These are phyloP conservation scores for Serilophus lunatus DNA, from an alignment of 2,113 vertebrate genomes.

Conservation along the genomic window DNA sequence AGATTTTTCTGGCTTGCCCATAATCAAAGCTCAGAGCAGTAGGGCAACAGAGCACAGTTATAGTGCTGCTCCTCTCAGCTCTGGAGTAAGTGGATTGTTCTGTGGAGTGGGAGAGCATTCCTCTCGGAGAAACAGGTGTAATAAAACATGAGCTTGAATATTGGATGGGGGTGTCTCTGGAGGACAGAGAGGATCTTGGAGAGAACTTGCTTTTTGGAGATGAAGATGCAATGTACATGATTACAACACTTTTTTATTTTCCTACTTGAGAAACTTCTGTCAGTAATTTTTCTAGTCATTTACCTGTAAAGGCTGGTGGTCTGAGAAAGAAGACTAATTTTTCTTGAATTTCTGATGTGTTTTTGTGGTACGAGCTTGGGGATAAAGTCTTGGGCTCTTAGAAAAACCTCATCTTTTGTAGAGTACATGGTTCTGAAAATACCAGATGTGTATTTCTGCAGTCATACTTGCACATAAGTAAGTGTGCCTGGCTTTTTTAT, in stretches of 20 bases:
- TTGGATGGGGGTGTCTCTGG: neutral
- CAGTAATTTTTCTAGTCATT: neutral
- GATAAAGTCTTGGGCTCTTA: neutral
- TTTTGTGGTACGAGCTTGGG: neutral
- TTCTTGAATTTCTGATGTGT: neutral
- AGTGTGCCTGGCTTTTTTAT: neutral
- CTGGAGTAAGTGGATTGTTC: neutral
- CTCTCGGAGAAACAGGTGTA: neutral
- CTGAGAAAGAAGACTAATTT: accelerated
- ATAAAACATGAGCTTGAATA: neutral
- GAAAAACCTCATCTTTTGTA: neutral
- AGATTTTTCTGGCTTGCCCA: neutral
- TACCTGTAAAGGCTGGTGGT: neutral
- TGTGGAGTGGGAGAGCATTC: neutral
- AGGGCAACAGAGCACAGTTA: neutral
- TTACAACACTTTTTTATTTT: neutral
- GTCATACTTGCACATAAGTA: neutral
- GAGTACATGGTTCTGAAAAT: neutral
- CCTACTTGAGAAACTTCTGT: neutral
- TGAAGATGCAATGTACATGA: neutral
- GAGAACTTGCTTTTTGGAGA: neutral
- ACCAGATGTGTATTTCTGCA: neutral
- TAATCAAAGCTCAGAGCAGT: neutral
- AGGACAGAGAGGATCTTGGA: neutral
- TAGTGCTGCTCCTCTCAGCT: neutral